A percentile compares a stretch with the other conserved stretches of the same genome.
phyloP scores from a whole-genome alignment of 2,888 invertebrate genomes.

The Drosophila prolongata region DNA sequence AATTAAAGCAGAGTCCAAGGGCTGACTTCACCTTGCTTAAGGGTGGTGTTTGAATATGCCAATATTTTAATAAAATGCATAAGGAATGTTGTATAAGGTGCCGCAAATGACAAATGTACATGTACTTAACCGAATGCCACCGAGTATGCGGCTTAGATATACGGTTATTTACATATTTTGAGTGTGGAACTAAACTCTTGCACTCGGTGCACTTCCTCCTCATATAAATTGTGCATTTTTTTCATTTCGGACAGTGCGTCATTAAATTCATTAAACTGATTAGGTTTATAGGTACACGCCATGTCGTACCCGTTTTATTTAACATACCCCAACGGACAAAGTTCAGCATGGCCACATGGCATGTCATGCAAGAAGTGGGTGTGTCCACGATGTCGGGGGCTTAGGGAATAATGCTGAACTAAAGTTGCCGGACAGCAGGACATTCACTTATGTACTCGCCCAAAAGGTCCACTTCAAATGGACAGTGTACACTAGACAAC shows the following conservation, averaged over 20 bases:
- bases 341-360: slow-evolving; percentile 11
- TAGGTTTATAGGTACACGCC: slow-evolving; percentile 32
- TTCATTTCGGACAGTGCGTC: slow-evolving; percentile 23
- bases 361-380: slow-evolving; percentile 49
- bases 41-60: too few species aligned
- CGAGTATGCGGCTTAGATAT: neutral
- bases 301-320: slow-evolving; percentile 20
- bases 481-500: slow-evolving; percentile 13
- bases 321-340: slow-evolving; percentile 28
- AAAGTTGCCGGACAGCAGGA: slow-evolving; percentile 21
- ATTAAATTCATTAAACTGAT: slow-evolving; percentile 45
- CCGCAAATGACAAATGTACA: neutral
- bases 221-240: slow-evolving; percentile 13
- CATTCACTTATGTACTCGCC: slow-evolving; percentile 29
- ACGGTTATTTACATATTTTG: slow-evolving; percentile 23
- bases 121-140: neutral
- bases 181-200: neutral
- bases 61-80: too few species aligned
- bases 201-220: slow-evolving; percentile 18
- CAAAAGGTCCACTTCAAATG: slow-evolving; percentile 10
- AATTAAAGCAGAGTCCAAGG: neutral
- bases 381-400: slow-evolving; percentile 22
- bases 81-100: too few species aligned
- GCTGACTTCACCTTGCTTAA: neutral
- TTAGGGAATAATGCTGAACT: neutral